A percentile compares a stretch with the other conserved stretches of the same genome.
Conservation (phyloP, 2,113 vertebrate genomes). For the Cynocephalus volans region DNA sequence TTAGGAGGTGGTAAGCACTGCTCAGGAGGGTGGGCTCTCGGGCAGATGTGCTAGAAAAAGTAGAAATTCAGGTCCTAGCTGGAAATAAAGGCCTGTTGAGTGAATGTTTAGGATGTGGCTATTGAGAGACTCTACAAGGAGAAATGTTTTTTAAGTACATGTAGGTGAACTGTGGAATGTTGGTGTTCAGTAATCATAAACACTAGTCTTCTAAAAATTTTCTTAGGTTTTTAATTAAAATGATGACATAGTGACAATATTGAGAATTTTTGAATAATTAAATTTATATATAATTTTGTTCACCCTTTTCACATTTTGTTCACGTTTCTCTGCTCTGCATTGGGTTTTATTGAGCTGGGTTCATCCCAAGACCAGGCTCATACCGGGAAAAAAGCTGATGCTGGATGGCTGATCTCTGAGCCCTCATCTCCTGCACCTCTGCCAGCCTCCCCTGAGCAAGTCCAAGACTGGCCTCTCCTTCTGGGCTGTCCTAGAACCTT, state of each 20-base stretch:
- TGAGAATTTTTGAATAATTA: background rate
- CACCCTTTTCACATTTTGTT: background rate
- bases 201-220: background rate
- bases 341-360: constrained; percentile 13
- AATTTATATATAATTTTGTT: fast-evolving
- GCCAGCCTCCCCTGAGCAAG: no score
- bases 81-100: background rate
- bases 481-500: background rate
- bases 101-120: background rate
- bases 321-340: background rate
- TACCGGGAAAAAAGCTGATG: background rate
- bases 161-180: background rate
- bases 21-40: background rate
- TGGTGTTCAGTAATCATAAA: background rate
- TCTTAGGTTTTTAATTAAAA: background rate
- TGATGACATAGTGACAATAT: background rate
- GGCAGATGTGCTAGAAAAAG: background rate
- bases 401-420: background rate
- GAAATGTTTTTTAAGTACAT: background rate
- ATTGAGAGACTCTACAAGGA: no score
- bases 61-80: background rate
- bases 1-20: background rate
- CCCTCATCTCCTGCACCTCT: fast-evolving
- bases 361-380: background rate
- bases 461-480: background rate